A percentile compares a stretch with the other conserved stretches of the same genome.
phyloP scores from a whole-genome alignment of 2,797 vertebrate genomes.

The Centropyge bicolor region DNA sequence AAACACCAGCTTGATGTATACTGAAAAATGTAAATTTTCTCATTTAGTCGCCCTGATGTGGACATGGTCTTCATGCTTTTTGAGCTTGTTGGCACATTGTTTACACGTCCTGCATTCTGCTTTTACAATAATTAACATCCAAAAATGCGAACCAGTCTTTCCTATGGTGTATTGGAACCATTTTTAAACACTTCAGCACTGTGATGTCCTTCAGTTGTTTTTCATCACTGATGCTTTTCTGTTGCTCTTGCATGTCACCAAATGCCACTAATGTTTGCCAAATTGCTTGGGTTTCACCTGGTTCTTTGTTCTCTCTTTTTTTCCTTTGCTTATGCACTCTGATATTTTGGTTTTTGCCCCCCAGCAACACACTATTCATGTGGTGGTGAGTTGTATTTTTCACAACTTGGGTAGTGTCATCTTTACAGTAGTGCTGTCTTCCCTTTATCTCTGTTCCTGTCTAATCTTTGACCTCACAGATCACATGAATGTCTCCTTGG shows the following conservation, averaged over 20 bases:
- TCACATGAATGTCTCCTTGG: constrained; percentile 82
- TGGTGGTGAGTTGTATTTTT: constrained; percentile 97
- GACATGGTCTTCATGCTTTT: constrained; percentile 27
- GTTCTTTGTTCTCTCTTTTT: constrained; percentile 89
- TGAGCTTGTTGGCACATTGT: constrained; percentile 36
- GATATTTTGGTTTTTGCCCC: constrained; percentile 91
- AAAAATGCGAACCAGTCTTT: constrained; percentile 17
- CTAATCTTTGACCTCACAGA: constrained; percentile 71
- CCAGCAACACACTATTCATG: constrained; percentile 99
- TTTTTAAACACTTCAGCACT: constrained; percentile 20
- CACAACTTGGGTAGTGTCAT: constrained; percentile 75
- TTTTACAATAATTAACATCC: constrained; percentile 32
- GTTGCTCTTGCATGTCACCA: constrained; percentile 76
- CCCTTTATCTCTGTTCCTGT: constrained; percentile 39
- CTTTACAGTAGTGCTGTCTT: constrained; percentile 57
- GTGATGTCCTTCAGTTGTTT: constrained; percentile 57
- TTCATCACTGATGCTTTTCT: constrained; percentile 67
- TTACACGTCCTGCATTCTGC: constrained; percentile 41
- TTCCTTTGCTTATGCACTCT: constrained; percentile 94
- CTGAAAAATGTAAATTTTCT: constrained; percentile 4
- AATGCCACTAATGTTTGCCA: constrained; percentile 77
- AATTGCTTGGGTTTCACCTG: constrained; percentile 80
- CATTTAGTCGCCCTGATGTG: background rate
- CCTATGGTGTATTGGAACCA: background rate
- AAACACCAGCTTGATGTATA: background rate